phyloP scores from a whole-genome alignment of 2,888 invertebrate species.

The Branchipolynoe longqiensis region DNA sequence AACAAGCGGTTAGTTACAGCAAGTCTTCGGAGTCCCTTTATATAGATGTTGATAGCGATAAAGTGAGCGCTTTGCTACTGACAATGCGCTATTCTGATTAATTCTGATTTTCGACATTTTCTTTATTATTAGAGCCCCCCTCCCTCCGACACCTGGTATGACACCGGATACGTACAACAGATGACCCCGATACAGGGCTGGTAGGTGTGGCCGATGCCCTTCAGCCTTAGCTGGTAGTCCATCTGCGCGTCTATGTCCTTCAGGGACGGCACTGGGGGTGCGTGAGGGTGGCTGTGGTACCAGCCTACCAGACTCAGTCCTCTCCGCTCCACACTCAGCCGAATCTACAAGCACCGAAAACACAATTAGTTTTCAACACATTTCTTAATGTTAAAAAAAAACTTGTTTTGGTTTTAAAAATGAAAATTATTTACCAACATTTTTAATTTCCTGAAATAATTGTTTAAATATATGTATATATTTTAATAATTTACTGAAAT shows the following conservation, averaged over 20 bases:
- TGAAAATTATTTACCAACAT: too few species aligned
- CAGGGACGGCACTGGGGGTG: constrained; percentile 89
- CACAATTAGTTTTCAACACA: too few species aligned
- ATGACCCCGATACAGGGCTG: constrained; percentile 95
- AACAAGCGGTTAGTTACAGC: too few species aligned
- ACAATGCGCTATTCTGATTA: too few species aligned
- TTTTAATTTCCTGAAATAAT: too few species aligned
- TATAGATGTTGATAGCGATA: too few species aligned
- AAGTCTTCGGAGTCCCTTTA: too few species aligned
- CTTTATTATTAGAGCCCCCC: too few species aligned
- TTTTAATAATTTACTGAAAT: too few species aligned
- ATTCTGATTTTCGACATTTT: not conserved
- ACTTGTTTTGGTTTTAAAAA: too few species aligned
- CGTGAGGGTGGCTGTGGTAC: constrained; percentile 94
- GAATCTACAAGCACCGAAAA: constrained; percentile 85
- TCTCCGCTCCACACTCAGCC: constrained; percentile 91
- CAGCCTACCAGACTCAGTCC: constrained; percentile 93
- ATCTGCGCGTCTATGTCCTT: constrained; percentile 95
- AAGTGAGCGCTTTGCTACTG: not conserved
- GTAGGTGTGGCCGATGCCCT: constrained; percentile 94
- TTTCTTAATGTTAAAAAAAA: too few species aligned
- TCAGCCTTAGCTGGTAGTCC: constrained; percentile 96
- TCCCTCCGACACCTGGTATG: not conserved
- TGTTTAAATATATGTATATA: too few species aligned
- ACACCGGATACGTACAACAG: constrained; percentile 87